Conservation (phyloP, 2,888 invertebrate species). For the Cephus nigrinus region DNA sequence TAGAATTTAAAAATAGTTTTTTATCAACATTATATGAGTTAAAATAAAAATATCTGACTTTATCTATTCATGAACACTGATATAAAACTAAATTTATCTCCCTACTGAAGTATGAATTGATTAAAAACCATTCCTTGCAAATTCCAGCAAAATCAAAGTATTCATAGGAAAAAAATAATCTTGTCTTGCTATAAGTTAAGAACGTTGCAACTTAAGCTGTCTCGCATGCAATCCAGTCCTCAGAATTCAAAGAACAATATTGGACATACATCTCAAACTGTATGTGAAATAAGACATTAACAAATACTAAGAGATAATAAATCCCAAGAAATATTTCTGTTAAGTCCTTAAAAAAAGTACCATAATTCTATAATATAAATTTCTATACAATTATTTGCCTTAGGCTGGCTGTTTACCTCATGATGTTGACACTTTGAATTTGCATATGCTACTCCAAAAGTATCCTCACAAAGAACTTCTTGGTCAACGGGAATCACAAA, state of each 20-base stretch:
- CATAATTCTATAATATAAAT: neutral
- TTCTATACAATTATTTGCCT: neutral
- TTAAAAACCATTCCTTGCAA: neutral
- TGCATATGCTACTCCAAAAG: conserved; percentile 25
- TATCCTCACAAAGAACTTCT: neutral
- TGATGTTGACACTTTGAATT: conserved; percentile 38
- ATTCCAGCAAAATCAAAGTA: neutral
- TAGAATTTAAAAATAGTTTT: neutral
- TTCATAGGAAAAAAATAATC: neutral
- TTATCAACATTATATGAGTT: neutral
- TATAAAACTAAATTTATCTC: neutral
- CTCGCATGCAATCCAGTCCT: neutral
- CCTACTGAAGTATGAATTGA: neutral
- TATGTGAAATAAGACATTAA: neutral
- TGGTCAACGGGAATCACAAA: too few species aligned
- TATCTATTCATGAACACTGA: neutral
- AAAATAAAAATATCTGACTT: neutral
- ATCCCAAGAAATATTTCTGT: neutral
- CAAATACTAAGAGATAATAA: neutral
- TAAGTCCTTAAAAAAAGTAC: neutral
- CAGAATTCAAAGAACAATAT: neutral
- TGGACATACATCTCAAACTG: neutral
- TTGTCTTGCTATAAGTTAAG: neutral
- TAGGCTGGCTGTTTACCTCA: conserved; percentile 19
- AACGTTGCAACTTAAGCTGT: neutral